Base-by-base conservation (phyloP, 1,140 invertebrate species). In the Euschistus heros region DNA sequence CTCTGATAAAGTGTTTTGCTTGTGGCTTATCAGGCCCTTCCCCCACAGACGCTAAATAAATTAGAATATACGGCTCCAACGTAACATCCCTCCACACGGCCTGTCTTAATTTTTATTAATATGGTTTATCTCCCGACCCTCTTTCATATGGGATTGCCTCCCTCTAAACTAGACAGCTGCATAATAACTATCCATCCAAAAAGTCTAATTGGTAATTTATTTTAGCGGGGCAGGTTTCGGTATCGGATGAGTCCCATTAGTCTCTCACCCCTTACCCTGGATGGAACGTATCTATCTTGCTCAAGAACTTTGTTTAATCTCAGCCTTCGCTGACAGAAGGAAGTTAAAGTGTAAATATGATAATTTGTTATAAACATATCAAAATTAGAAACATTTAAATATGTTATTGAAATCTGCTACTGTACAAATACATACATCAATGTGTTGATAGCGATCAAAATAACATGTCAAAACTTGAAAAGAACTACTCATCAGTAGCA, bases 1-100 rank as follows among this genome's bases (percentile, higher is more conserved):
- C 67, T 68, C 55, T 65, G 67, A 68, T 68, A 68, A 68, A 68
- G 63, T 61, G 67, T 68, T 68, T 68, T 68, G 67, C 67, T 68
- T 57, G 57, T 44, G 59, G 57, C 67, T 68, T 68, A 68, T 68
- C 67, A 65, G 63, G 47, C 64, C 47, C 59, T 24, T 30, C 27
- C 47, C 22, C 62, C 50, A 4, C 59, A 20, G 4, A 10, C 24
- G 1, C 20, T 68, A 68, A 68, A 68, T 68, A 68, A 68, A 68
- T 68, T 68, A 68, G 63, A 64, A 68, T 68, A 68, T 46, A 60
- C 42, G 33, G 64, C 63, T 24, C 63, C 52, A 17, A 27, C 63
- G 30, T 55, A 33, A 52, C 63, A 30, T 44, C 59, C 42, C 63
- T 44, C 63, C 22, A n/a, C 63, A 50, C 63, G 22, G 30, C 26